Conservation (phyloP, 2,888 invertebrate species). For the Conchocele bisecta region DNA sequence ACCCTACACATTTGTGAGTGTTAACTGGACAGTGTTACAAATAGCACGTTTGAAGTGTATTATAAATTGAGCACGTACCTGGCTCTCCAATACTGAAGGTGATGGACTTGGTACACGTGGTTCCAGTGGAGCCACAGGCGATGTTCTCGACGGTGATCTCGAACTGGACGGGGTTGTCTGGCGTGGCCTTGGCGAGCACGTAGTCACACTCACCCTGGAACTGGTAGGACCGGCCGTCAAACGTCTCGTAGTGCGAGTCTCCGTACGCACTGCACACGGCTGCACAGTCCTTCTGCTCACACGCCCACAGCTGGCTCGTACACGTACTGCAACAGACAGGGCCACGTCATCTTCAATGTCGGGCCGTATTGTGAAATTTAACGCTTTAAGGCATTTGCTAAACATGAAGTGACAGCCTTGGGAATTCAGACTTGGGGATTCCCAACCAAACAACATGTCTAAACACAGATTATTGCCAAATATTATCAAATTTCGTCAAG, state of each 20-base stretch:
- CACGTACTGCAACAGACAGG: slow-evolving; percentile 73
- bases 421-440: no score
- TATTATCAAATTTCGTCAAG: no score
- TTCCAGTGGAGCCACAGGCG: slow-evolving; percentile 93
- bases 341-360: no score
- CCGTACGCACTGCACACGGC: slow-evolving; percentile 94
- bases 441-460: no score
- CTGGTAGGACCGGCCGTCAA: slow-evolving; percentile 92
- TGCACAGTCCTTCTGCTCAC: slow-evolving; percentile 87
- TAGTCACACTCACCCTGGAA: slow-evolving; percentile 96
- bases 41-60: no score
- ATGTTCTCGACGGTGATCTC: slow-evolving; percentile 92
- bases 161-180: slow-evolving; percentile 66
- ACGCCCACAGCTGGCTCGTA: slow-evolving; percentile 90
- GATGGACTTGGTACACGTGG: slow-evolving; percentile 93
- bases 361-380: no score
- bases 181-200: slow-evolving; percentile 87
- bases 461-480: no score
- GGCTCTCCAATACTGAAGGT: slow-evolving; percentile 73
- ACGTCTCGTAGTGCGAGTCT: slow-evolving; percentile 94
- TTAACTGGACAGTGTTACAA: no score
- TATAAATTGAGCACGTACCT: slow-evolving; percentile 37
- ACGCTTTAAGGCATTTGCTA: no score
- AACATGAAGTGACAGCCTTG: no score
- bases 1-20: no score